These are phyloP conservation scores for Apamea epomidion DNA, from an alignment of 2,888 invertebrate species.

Conservation along the genomic window DNA sequence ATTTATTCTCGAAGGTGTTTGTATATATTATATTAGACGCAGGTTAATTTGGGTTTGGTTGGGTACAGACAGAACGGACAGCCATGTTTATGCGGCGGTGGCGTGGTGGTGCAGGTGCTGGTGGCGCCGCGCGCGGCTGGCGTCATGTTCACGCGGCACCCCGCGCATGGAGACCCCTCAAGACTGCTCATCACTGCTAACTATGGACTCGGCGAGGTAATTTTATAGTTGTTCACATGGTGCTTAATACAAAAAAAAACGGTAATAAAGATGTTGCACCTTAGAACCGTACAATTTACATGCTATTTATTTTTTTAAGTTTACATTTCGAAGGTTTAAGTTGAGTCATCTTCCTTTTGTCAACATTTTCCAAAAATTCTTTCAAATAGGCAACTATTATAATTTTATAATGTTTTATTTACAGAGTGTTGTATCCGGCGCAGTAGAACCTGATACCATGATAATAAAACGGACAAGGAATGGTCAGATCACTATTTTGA, in stretches of 20 bases:
- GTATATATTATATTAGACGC: not conserved
- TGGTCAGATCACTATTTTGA: conserved; percentile 84
- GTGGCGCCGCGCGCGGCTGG: conserved; percentile 93
- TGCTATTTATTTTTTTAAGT: too few relatives aligned
- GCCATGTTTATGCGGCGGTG: conserved; percentile 92
- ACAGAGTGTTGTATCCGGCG: conserved; percentile 95
- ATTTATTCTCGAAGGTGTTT: not conserved
- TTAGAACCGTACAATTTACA: too few relatives aligned
- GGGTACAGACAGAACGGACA: conserved; percentile 93
- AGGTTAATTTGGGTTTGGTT: not conserved
- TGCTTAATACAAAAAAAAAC: not conserved
- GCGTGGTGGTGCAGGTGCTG: conserved; percentile 95
- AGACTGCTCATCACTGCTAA: conserved; percentile 94
- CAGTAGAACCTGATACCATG: conserved; percentile 94
- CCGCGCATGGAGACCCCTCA: conserved; percentile 92
- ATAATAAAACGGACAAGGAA: conserved; percentile 88
- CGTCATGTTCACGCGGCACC: conserved; percentile 95
- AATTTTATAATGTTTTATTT: conserved; percentile 37
- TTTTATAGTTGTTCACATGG: not conserved
- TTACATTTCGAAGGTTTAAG: too few relatives aligned
- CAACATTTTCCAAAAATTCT: not conserved
- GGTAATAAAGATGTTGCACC: not conserved
- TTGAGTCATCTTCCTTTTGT: too few relatives aligned
- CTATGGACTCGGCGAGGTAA: conserved; percentile 95
- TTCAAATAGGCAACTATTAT: not conserved